A percentile compares a stretch with the other conserved stretches of the same genome.
These are phyloP conservation scores for Xenopus borealis DNA, from an alignment of 2,113 vertebrate genomes.

Conservation along the genomic window DNA sequence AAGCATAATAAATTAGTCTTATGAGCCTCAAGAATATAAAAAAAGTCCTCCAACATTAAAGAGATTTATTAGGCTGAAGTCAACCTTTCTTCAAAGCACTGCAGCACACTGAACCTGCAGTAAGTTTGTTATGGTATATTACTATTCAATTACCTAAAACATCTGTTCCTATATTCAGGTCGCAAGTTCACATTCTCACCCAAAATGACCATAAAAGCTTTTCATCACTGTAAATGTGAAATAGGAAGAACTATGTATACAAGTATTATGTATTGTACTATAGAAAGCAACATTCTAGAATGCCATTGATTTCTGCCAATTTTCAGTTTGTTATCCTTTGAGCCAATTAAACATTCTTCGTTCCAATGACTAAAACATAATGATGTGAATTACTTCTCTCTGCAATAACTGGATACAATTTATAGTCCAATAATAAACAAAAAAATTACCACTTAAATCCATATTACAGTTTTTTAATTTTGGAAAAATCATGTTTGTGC, in stretches of 20 bases:
- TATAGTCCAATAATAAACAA: too few relatives aligned
- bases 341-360: too few relatives aligned
- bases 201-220: neutral
- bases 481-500: too few relatives aligned
- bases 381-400: too few relatives aligned
- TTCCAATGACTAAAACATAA: too few relatives aligned
- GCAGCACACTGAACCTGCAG: neutral
- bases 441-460: too few relatives aligned
- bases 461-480: too few relatives aligned
- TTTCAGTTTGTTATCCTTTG: too few relatives aligned
- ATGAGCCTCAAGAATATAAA: neutral
- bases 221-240: neutral
- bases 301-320: too few relatives aligned
- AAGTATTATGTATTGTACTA: neutral
- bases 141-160: constrained; percentile 3
- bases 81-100: neutral
- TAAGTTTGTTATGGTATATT: constrained; percentile 1
- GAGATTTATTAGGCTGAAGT: neutral
- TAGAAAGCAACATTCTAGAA: neutral
- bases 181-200: constrained; percentile 7
- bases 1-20: neutral
- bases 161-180: constrained; percentile 1
- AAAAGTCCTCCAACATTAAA: neutral
- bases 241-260: neutral
- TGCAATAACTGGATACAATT: too few relatives aligned